Evolutionary conservation across 1,140 invertebrate species (phyloP), one percentile per base, ranked within the genome.

Genomic region (Oryctes rhinoceros): DNA sequence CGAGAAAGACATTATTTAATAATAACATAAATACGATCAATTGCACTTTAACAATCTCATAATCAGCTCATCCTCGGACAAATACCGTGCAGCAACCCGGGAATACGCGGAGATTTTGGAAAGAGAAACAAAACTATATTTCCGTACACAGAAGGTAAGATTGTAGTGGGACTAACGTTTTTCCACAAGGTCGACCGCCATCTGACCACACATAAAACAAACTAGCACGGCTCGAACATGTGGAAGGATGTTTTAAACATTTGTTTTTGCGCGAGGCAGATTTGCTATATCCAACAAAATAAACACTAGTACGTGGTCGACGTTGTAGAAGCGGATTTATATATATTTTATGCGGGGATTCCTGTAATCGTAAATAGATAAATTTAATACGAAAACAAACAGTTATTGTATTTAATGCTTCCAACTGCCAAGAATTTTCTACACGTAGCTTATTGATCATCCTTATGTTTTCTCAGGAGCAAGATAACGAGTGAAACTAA

Each of bases 101-200:
- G 24, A 71, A 20, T 15, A 71, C 24, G 35, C 24, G 7, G 24
- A 37, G 65, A 24, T 71, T 71, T 71, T 15, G 65, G 65, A 18
- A 79, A 79, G 67, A 67, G 78, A 47, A 79, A 37, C 37, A 79
- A 78, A 79, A 79, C 30, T 79, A 67, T 59, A 79, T 79, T 79
- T 79, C 78, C 78, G 78, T 59, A 79, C 78, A 67, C 76, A 79
- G 48, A 78, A 67, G 37, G 78, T 79, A 47, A 65, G 24, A 48
- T 77, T 48, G 37, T 44, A 79, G 78, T 44, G 37, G 78, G 62
- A 78, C 18, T 79, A 59, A 79, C 65, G 78, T 71, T 65, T 79
- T 71, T 24, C 49, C 78, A 44, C 39, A 79, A 79, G 78, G 78
- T 59, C 39, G 62, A 79, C 78, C 47, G 44, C 78, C 78, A 79